Evolutionary conservation across 2,113 vertebrate genomes (phyloP), one percentile per base, ranked within the genome.

Genomic region (Poecile atricapillus): DNA sequence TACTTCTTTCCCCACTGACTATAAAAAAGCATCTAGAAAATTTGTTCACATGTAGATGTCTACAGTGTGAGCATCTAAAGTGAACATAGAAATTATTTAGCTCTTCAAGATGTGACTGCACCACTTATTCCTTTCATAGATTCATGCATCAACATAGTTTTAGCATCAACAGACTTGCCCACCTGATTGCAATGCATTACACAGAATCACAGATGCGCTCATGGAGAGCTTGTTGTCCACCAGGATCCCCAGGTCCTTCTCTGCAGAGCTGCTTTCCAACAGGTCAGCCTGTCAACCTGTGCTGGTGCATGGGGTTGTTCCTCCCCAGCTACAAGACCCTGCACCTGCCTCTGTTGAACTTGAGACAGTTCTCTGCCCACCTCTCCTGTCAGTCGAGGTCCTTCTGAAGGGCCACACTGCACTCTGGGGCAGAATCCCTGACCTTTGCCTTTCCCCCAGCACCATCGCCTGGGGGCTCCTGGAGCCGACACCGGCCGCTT

Each of bases 131-230:
- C 13, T 71, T 79, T 82, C 49, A 53, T 1, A 68, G 44, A 75
- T 4, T 22, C 52, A n/a, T n/a, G n/a, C n/a, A n/a, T n/a, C n/a
- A n/a, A n/a, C n/a, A n/a, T n/a, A n/a, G 12, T 47, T 31, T 24
- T 49, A 49, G 25, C 31, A 65, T 21, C 28, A 41, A 13, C 2
- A 63, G 15, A 37, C n/a, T 46, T 13, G 28, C 35, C 5, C 0
- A 0, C 3, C 15, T 12, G 56, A 62, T 5, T 28, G 31, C 44
- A 71, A 19, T 17, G 28, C 1, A 1, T 46, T n/a, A 16, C 44
- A 59, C 12, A 44, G 44, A 58, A 28, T 28, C 44, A 39, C 33
- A 52, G 46, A 27, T 27, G 22, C 37, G 44, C 8, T 58, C 37
- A 44, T 11, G 37, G 37, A 24, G 8, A 23, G 15, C 14, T 31